A percentile compares a stretch with the other conserved stretches of the same genome.
Conservation (phyloP, 2,113 vertebrate species). For the Neogobius melanostomus region DNA sequence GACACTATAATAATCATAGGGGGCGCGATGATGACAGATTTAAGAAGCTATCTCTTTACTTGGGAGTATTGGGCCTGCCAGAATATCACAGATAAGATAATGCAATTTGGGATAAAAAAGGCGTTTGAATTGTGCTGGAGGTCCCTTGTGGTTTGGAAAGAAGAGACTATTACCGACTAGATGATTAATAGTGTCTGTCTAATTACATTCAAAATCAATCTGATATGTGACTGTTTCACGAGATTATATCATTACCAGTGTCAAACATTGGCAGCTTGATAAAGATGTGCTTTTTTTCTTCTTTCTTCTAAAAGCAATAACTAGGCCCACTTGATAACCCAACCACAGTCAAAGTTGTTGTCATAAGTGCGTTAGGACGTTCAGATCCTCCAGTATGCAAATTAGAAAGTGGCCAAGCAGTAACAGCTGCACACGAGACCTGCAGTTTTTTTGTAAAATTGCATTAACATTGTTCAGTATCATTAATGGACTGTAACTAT, state of each 20-base stretch:
- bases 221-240: not conserved
- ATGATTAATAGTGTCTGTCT: not conserved
- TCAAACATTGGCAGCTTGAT: not conserved
- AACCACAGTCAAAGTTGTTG: no score
- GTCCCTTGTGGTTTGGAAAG: not conserved
- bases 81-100: slow-evolving; percentile 5
- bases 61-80: not conserved
- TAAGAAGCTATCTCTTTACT: not conserved
- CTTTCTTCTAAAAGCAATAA: no score
- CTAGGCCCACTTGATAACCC: no score
- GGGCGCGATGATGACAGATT: not conserved
- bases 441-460: no score
- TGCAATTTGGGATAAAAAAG: not conserved
- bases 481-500: no score
- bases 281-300: not conserved
- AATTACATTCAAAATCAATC: no score
- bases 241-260: not conserved
- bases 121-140: not conserved
- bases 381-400: no score
- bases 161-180: not conserved
- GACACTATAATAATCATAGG: not conserved
- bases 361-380: no score
- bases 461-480: no score
- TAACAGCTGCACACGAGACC: no score
- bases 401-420: no score